Evolutionary conservation across 2,113 vertebrate species (phyloP), one percentile per base, ranked within the genome.

Genomic region (Heliornis fulica): DNA sequence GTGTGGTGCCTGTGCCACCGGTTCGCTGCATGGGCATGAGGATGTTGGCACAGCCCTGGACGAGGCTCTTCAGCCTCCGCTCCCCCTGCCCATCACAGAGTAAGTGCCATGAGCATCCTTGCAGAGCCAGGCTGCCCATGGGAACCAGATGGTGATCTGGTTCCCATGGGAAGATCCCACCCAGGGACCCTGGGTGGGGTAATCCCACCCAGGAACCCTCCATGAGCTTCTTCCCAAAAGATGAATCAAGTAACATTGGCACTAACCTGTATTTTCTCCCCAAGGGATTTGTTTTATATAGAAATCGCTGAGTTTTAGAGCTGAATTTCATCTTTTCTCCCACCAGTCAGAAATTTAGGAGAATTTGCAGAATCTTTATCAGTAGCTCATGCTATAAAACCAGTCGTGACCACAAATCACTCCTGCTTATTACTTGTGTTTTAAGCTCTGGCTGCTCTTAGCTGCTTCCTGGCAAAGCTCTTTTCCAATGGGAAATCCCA

Each of bases 1-100:
- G 19, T 1, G 1, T 0, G 2, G 31, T 29, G 45, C 10, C 59
- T 41, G 45, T 32, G 53, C 38, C 0, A 0, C 10, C 0, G 0
- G 32, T 32, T 32, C 2, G 0, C 0, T 3, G 7, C 6, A 8
- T 3, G 48, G 15, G 10, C 48, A 1, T 0, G n/a, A 31, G 76
- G 34, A 59, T 18, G 2, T 40, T 5, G 9, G 79, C 43, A 65
- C 36, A 23, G 11, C 46, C 64, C 22, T 36, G 59, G 14, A 9
- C 0, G 4, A 14, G n/a, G 34, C 11, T 46, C 59, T 15, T 36
- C 61, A 63, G 69, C 46, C 54, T 48, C 80, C 0, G 16, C 50
- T 65, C 10, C 34, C 32, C 5, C 0, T 76, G 61, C 19, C 63
- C 31, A 6, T 11, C 1, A 0, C 0, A 7, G 15, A 11, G 10